A percentile compares a stretch with the other conserved stretches of the same genome.
Evolutionary conservation across 2,888 invertebrate species (phyloP).

Genomic region (Nomada goodeniana): DNA sequence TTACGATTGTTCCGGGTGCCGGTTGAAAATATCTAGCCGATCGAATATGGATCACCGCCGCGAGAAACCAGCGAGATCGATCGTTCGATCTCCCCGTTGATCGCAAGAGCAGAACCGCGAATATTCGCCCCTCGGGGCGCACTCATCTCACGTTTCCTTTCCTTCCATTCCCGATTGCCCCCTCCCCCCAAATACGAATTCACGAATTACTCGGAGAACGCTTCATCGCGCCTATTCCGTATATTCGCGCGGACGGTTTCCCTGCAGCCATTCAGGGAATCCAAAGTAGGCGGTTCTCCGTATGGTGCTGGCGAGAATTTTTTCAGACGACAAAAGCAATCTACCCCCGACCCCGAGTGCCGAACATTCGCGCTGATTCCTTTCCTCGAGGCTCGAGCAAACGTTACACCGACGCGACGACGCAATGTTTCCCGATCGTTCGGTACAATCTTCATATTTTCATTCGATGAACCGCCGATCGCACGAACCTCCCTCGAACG

Average conservation of each 20-base stretch:
- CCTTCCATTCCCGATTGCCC: not conserved
- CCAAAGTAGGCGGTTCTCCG: constrained; percentile 84
- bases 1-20: not conserved
- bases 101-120: not conserved
- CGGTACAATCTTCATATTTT: not conserved
- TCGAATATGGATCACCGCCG: not conserved
- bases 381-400: not conserved
- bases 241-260: constrained; percentile 83
- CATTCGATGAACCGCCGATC: constrained; percentile 8
- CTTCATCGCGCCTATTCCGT: constrained; percentile 83
- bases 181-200: no score
- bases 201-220: constrained; percentile 64
- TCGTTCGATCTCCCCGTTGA: not conserved
- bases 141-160: not conserved
- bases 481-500: constrained; percentile 33
- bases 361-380: constrained; percentile 9
- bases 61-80: not conserved
- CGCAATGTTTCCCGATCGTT: constrained; percentile 10
- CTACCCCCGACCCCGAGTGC: not conserved
- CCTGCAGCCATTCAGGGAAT: constrained; percentile 89
- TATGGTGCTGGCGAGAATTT: not conserved
- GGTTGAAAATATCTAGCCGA: not conserved
- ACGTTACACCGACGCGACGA: not conserved
- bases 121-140: not conserved
- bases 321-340: no score